Conservation (phyloP, 1,140 invertebrate genomes). For the Mesaphorura yosii region DNA sequence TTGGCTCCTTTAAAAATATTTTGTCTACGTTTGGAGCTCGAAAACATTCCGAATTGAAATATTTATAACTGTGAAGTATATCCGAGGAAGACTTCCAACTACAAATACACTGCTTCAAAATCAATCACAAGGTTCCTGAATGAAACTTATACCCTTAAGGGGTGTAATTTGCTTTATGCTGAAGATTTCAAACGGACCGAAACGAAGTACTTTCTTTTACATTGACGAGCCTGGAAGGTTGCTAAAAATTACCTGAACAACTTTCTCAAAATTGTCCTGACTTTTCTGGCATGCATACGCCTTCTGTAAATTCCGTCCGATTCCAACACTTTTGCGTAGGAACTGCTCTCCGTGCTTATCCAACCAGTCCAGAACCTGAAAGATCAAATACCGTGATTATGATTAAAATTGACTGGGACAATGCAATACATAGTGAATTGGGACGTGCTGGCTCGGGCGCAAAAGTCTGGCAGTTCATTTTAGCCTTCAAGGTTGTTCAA, state of each 20-base stretch:
- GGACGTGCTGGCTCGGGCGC: neutral
- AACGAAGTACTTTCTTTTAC: too few relatives aligned
- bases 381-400: conserved; percentile 21
- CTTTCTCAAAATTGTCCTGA: conserved; percentile 96
- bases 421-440: neutral
- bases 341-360: conserved; percentile 98
- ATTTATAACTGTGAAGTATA: too few relatives aligned
- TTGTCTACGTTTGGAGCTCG: too few relatives aligned
- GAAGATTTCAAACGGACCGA: too few relatives aligned
- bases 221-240: too few relatives aligned
- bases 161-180: too few relatives aligned
- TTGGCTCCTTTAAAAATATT: too few relatives aligned
- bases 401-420: neutral
- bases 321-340: conserved; percentile 86
- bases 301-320: conserved; percentile 87
- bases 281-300: conserved; percentile 91
- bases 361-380: conserved; percentile 87
- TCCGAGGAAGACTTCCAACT: too few relatives aligned
- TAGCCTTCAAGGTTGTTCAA: neutral
- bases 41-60: too few relatives aligned
- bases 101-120: too few relatives aligned
- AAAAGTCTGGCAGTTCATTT: conserved; percentile 1
- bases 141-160: too few relatives aligned
- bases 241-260: conserved; percentile 93
- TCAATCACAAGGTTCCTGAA: too few relatives aligned